A percentile compares a stretch with the other conserved stretches of the same genome.
Conservation (phyloP, 2,113 vertebrate species). For the Paratilapia polleni region DNA sequence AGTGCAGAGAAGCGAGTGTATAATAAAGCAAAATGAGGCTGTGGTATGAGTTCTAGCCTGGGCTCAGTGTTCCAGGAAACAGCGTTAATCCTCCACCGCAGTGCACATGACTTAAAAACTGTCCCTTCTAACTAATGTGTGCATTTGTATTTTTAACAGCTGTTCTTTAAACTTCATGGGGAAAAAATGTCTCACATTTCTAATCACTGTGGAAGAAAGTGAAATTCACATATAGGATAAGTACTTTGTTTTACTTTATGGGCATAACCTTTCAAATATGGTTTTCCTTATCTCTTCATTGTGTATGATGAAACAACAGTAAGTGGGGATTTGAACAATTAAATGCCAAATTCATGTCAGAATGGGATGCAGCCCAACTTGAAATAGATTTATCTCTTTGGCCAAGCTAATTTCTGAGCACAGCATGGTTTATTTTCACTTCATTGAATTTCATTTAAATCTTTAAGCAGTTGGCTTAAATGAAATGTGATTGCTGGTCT, state of each 20-base stretch:
- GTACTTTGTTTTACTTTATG: not conserved
- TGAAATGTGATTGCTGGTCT: not conserved
- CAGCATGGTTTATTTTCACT: not conserved
- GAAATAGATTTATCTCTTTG: not conserved
- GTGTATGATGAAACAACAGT: not conserved
- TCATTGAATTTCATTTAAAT: constrained; percentile 22
- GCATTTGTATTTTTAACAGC: not conserved
- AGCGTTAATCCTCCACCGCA: constrained; percentile 20
- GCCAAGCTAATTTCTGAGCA: not conserved
- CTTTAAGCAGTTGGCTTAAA: not conserved
- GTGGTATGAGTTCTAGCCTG: constrained; percentile 14
- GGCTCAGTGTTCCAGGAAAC: constrained; percentile 4
- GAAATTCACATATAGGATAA: not conserved
- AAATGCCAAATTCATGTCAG: not conserved
- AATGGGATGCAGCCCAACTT: not conserved
- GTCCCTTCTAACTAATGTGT: too few relatives aligned
- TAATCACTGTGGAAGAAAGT: not conserved
- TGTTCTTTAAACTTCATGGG: not conserved
- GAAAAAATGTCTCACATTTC: not conserved
- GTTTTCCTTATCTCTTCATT: not conserved
- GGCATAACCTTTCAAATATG: not conserved
- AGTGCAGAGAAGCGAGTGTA: not conserved
- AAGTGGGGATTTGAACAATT: not conserved
- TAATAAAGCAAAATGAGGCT: not conserved
- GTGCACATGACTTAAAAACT: not conserved